Conservation (phyloP, 2,113 vertebrate genomes). For the Bufo gargarizans region DNA sequence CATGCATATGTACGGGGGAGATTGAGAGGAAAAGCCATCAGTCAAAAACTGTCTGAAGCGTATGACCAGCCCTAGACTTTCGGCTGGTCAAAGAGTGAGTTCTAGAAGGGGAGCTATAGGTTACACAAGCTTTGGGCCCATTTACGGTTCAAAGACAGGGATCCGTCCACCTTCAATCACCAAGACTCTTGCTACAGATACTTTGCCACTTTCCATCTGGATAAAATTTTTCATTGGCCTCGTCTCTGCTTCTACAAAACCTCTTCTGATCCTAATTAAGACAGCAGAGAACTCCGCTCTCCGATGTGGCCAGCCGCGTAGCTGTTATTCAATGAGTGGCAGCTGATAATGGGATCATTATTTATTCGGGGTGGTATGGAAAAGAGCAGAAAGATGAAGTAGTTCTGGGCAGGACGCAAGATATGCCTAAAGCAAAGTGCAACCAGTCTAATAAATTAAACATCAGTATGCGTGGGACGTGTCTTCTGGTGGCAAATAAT, state of each 20-base stretch:
- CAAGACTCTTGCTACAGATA: neutral
- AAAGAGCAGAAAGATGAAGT: constrained; percentile 66
- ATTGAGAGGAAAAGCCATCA: no score
- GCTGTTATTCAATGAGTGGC: constrained; percentile 61
- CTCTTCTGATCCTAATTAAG: constrained; percentile 22
- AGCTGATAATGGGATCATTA: constrained; percentile 81
- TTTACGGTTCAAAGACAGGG: neutral
- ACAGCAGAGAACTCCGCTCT: neutral
- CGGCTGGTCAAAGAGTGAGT: no score
- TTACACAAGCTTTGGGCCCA: no score
- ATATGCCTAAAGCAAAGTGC: constrained; percentile 72
- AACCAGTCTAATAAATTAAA: constrained; percentile 78
- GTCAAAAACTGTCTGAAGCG: no score
- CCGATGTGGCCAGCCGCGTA: constrained; percentile 18
- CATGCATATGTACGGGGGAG: no score
- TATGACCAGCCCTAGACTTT: no score
- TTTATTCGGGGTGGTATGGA: constrained; percentile 65
- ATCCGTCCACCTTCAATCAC: neutral
- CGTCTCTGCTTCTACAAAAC: neutral
- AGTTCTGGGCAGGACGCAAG: constrained; percentile 74
- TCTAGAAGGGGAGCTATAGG: no score
- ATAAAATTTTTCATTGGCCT: neutral
- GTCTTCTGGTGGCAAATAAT: constrained; percentile 78
- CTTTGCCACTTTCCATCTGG: neutral
- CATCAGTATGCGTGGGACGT: constrained; percentile 71